Base-by-base conservation (phyloP, 92 coral and sea anemone genomes). In the Plumapathes pennacea region DNA sequence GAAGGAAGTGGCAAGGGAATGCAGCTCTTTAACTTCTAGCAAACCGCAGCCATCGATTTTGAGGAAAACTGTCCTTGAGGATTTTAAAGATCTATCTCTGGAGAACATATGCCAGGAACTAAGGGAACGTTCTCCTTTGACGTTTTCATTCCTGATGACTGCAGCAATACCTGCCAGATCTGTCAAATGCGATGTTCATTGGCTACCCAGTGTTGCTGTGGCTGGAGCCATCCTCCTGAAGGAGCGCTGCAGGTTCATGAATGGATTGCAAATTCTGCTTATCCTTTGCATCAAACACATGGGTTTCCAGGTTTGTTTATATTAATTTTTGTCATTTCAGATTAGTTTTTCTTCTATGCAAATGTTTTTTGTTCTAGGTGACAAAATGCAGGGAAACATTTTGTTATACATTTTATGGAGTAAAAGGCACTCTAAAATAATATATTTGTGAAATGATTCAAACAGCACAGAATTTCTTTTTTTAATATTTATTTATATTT, bases 111-210 rank as follows among this genome's bases (percentile, higher is more conserved):
- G 75, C 47, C 25, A 25, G 5, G 65, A 67, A 19, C 34, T 68
- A 26, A 48, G 43, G 28, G 45, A 59, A 5, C 42, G 71, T 10
- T 17, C 41, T 19, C 84, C 64, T 14, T 37, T 67, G 25, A 23
- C 68, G 26, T 68, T 67, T 29, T 77, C 77, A 55, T 39, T 59
- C 11, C 40, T 76, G 70, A 59, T 77, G 71, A 68, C 77, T 18
- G 54, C 44, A 25, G 78, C 66, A 24, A 52, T 25, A 37, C 64
- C 77, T 33, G 31, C 22, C 5, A 26, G 37, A 7, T n/a, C 25
- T 4, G 51, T 50, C 10, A 38, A 36, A 3, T 21, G 6, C 23
- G 30, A 21, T 3, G 8, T n/a, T 32, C 33, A 25, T 40, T 74
- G 74, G 74, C 24, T 64, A 11, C 63, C 81, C 5, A 43, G 81